These are phyloP conservation scores for Pseudomyrmex sp. DNA, from an alignment of 1,140 invertebrate species.

Conservation along the genomic window DNA sequence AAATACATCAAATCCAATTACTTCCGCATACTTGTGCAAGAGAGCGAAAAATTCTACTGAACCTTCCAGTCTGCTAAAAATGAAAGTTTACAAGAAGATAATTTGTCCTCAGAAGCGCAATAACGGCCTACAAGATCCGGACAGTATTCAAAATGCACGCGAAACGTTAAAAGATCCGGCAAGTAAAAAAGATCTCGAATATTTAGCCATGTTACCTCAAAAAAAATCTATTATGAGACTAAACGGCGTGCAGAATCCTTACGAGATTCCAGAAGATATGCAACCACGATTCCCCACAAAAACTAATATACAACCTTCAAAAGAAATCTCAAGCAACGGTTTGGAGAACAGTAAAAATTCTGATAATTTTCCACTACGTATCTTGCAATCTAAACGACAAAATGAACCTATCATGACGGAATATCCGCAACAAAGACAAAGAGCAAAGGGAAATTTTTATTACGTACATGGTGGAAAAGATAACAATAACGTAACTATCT, in stretches of 20 bases:
- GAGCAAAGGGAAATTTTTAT: constrained; percentile 22
- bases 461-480: constrained; percentile 63
- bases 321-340: constrained; percentile 70
- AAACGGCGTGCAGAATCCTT: constrained; percentile 75
- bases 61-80: constrained; percentile 75
- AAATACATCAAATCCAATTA: background rate
- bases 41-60: constrained; percentile 25
- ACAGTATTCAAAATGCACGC: constrained; percentile 62
- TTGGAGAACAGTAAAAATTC: constrained; percentile 74
- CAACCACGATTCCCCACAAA: background rate
- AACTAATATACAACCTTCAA: background rate
- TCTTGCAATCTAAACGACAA: background rate
- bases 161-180: constrained; percentile 55
- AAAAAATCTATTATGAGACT: constrained; percentile 54
- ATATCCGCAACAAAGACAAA: constrained; percentile 61
- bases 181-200: constrained; percentile 62
- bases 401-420: constrained; percentile 2
- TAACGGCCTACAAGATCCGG: constrained; percentile 79
- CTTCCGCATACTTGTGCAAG: background rate
- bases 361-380: constrained; percentile 66
- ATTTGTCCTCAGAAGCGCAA: constrained; percentile 72
- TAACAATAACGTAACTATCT: constrained; percentile 7
- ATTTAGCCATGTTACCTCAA: constrained; percentile 59
- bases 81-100: constrained; percentile 71
- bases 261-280: constrained; percentile 43